Evolutionary conservation across 2,888 invertebrate species (phyloP).

Genomic region (Lissocephala sabroskyi): DNA sequence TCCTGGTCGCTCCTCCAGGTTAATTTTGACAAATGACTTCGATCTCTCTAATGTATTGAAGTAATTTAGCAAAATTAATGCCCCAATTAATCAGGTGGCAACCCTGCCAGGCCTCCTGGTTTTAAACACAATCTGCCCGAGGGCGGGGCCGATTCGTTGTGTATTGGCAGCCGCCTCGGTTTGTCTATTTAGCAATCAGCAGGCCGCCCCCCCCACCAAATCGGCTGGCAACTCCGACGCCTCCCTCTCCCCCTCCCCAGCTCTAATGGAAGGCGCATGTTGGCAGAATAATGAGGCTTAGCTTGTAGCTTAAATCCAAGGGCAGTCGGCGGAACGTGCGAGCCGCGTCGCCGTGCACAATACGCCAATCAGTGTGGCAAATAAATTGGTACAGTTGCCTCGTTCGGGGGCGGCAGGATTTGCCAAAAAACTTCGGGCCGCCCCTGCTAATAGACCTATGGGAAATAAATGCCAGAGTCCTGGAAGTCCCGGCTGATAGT

Average conservation of each 20-base stretch:
- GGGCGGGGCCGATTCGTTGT: slow-evolving; percentile 25
- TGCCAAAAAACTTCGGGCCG: neutral
- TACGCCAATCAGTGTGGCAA: slow-evolving; percentile 35
- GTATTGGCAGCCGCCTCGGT: slow-evolving; percentile 21
- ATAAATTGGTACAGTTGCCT: slow-evolving; percentile 31
- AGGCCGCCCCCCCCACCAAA: too few relatives aligned
- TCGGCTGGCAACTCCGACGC: neutral
- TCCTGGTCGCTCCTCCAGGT: too few relatives aligned
- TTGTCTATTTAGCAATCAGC: slow-evolving; percentile 43
- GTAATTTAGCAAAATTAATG: slow-evolving; percentile 71
- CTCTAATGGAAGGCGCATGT: neutral
- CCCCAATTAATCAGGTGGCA: slow-evolving; percentile 65
- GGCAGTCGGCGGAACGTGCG: slow-evolving; percentile 17
- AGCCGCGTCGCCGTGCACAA: slow-evolving; percentile 17
- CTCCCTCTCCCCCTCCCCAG: neutral
- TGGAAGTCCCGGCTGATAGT: too few relatives aligned
- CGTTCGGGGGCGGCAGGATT: too few relatives aligned
- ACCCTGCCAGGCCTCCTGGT: neutral
- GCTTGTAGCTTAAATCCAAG: slow-evolving; percentile 28
- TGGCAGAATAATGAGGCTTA: slow-evolving; percentile 34
- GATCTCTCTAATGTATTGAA: slow-evolving; percentile 70
- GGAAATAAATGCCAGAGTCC: too few relatives aligned
- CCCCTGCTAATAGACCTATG: neutral
- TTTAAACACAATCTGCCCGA: slow-evolving; percentile 26
- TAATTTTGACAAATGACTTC: slow-evolving; percentile 72